Conservation (phyloP, 2,113 vertebrate species). For the Cyprinodon brontotheroides region DNA sequence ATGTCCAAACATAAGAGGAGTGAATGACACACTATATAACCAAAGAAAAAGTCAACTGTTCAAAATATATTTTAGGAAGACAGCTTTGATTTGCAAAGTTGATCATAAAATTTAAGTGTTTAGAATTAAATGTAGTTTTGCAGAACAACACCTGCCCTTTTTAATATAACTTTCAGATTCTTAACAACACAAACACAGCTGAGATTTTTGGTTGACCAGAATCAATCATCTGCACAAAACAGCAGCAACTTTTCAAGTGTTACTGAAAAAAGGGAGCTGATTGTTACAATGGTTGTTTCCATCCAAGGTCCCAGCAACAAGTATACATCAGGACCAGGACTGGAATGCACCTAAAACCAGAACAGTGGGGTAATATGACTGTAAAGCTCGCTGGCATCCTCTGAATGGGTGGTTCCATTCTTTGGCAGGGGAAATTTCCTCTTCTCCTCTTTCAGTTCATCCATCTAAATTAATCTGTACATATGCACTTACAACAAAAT, state of each 20-base stretch:
- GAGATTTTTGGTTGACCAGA: constrained; percentile 43
- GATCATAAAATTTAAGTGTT: constrained; percentile 9
- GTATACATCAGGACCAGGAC: constrained; percentile 39
- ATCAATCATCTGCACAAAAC: constrained; percentile 29
- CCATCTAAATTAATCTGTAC: constrained; percentile 55
- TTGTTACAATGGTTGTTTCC: constrained; percentile 42
- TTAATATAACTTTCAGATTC: constrained; percentile 50
- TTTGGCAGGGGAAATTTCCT: constrained; percentile 95
- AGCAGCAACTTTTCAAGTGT: constrained; percentile 32
- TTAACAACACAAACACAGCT: constrained; percentile 26
- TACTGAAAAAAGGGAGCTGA: constrained; percentile 32
- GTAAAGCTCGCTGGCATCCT: constrained; percentile 89
- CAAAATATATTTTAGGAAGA: background rate
- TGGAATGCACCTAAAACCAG: constrained; percentile 54
- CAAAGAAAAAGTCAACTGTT: constrained; percentile 15
- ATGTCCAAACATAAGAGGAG: constrained; percentile 23
- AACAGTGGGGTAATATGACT: constrained; percentile 41
- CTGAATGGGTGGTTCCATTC: constrained; percentile 90
- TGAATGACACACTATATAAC: constrained; percentile 5
- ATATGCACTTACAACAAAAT: constrained; percentile 67
- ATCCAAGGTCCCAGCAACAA: constrained; percentile 36
- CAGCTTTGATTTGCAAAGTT: background rate
- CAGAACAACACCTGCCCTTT: background rate
- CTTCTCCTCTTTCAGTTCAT: constrained; percentile 79
- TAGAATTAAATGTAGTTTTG: constrained; percentile 5